A percentile compares a stretch with the other conserved stretches of the same genome.
Conservation (phyloP, 2,113 vertebrate genomes). For the Crocuta crocuta region DNA sequence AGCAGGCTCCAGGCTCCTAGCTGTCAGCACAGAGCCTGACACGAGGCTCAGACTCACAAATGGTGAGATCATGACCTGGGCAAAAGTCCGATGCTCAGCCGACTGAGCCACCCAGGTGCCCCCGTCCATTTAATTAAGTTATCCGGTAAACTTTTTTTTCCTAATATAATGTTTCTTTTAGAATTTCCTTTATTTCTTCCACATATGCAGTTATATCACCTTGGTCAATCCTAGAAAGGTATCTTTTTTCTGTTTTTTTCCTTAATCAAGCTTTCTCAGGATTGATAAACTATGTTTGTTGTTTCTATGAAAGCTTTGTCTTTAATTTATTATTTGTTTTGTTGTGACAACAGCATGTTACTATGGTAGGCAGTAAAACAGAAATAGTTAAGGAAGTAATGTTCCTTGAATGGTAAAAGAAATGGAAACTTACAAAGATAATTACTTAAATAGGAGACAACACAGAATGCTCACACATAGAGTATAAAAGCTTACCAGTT, state of each 20-base stretch:
- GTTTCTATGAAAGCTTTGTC: constrained; percentile 23
- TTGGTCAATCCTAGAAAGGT: not conserved
- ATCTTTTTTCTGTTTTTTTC: not conserved
- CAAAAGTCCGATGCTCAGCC: no score
- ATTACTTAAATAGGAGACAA: constrained; percentile 61
- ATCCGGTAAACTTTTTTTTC: not conserved
- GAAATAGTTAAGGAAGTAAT: constrained; percentile 63
- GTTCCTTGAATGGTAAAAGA: constrained; percentile 56
- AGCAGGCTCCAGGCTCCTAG: no score
- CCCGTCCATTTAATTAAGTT: not conserved
- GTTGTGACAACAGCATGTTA: constrained; percentile 48
- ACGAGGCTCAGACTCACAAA: no score
- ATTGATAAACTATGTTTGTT: not conserved
- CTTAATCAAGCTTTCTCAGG: not conserved
- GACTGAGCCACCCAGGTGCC: no score
- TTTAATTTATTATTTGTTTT: constrained; percentile 53
- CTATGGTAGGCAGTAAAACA: constrained; percentile 51
- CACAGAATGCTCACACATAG: constrained; percentile 36
- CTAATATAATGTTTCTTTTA: not conserved
- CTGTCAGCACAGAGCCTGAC: no score
- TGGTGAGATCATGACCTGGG: no score
- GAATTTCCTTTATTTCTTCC: not conserved
- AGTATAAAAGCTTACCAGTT: not conserved
- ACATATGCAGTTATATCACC: not conserved
- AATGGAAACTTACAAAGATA: constrained; percentile 55